Conservation (phyloP, 1,140 invertebrate species). For the Plectus sambesii region DNA sequence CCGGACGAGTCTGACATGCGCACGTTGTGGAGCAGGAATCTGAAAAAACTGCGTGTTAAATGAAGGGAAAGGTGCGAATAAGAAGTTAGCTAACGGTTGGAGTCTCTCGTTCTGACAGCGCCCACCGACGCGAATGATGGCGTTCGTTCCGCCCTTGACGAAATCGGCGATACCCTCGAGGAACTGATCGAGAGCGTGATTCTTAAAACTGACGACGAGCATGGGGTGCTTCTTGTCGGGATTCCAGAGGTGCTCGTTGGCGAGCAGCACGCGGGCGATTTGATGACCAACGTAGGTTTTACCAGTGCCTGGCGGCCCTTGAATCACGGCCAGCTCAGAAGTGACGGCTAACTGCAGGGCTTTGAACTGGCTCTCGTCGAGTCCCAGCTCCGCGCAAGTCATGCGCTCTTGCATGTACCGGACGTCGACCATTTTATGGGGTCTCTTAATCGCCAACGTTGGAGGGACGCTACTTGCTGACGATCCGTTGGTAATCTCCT, state of each 20-base stretch:
- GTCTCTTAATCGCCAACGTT: no score
- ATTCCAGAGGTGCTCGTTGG: constrained; percentile 22
- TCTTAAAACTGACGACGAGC: constrained; percentile 69
- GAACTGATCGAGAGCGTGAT: constrained; percentile 78
- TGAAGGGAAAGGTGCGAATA: background rate
- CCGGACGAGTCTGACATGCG: no score
- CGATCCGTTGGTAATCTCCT: no score
- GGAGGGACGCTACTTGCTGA: no score
- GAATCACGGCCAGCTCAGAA: constrained; percentile 58
- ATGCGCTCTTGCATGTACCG: constrained; percentile 5
- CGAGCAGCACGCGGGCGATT: constrained; percentile 31
- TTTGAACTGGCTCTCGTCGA: constrained; percentile 49
- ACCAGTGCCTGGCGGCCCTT: constrained; percentile 64
- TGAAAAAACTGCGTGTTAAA: no score
- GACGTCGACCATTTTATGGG: constrained; percentile 29
- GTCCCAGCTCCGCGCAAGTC: constrained; percentile 1
- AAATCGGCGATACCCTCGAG: constrained; percentile 57
- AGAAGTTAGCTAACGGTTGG: constrained; percentile 11
- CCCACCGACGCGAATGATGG: constrained; percentile 61
- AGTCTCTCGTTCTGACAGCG: constrained; percentile 52
- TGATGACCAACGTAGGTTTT: constrained; percentile 63
- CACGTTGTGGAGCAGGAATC: no score
- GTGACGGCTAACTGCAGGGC: constrained; percentile 49
- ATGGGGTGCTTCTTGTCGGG: constrained; percentile 55
- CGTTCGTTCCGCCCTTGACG: constrained; percentile 14